phyloP scores from a whole-genome alignment of 2,888 invertebrate genomes.

The Halocaridina rubra region DNA sequence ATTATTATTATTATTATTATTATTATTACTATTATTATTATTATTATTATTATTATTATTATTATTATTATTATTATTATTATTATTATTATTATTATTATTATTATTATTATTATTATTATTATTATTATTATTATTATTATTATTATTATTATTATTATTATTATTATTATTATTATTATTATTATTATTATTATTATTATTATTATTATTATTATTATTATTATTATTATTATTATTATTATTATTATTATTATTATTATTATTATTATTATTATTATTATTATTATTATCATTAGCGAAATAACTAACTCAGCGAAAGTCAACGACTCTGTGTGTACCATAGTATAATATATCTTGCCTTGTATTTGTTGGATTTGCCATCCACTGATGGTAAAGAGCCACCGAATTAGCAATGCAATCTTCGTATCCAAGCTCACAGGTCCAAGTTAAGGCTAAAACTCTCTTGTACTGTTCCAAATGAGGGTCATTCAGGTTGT shows the following conservation, averaged over 20 bases:
- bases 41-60: background rate
- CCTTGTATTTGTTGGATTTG: conserved; percentile 72
- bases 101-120: background rate
- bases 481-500: conserved; percentile 75
- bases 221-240: background rate
- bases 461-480: conserved; percentile 78
- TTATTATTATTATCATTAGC: background rate
- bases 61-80: background rate
- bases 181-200: background rate
- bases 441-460: conserved; percentile 80
- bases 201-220: background rate
- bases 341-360: too few species aligned
- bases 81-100: background rate
- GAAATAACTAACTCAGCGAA: too few species aligned
- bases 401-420: conserved; percentile 80
- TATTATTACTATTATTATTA: background rate
- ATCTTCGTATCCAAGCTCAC: conserved; percentile 79
- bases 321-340: too few species aligned
- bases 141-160: background rate
- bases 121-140: background rate
- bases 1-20: background rate
- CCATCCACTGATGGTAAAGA: conserved; percentile 82
- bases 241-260: background rate
- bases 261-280: background rate
- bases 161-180: background rate